Conservation (phyloP, 2,888 invertebrate genomes). For the Eristalis tenax region DNA sequence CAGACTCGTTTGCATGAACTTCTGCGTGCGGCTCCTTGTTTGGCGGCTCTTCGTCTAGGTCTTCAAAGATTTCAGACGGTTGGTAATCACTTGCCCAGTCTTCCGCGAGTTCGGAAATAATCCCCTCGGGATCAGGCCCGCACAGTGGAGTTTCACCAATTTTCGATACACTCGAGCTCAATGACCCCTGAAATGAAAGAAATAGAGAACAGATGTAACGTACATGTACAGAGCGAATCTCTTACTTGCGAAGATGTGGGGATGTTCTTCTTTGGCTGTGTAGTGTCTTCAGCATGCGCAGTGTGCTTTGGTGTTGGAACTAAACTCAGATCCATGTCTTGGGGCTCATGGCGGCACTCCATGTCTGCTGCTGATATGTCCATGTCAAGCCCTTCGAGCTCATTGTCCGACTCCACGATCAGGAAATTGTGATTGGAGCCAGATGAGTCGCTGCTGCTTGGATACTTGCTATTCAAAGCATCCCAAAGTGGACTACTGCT, state of each 20-base stretch:
- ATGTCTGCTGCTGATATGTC: neutral
- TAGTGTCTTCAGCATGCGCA: neutral
- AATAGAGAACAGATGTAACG: neutral
- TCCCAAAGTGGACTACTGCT: neutral
- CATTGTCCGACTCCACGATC: slow-evolving; percentile 30
- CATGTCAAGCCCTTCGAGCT: neutral
- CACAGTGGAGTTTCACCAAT: too few relatives aligned
- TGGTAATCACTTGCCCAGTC: neutral
- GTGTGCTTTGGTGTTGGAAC: neutral
- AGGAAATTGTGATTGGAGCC: slow-evolving; percentile 27
- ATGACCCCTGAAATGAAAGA: neutral
- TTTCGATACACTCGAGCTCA: neutral
- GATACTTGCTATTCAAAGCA: neutral
- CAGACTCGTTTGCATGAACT: neutral
- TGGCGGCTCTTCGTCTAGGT: neutral
- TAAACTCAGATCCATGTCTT: neutral
- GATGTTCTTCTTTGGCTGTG: neutral
- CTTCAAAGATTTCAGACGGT: slow-evolving; percentile 36
- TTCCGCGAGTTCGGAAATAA: neutral
- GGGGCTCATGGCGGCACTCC: neutral
- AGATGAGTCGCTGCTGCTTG: slow-evolving; percentile 5
- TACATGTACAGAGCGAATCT: too few relatives aligned
- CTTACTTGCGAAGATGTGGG: neutral
- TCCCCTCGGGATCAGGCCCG: neutral
- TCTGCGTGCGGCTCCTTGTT: neutral